Evolutionary conservation across 2,888 invertebrate species (phyloP).

Genomic region (Apamea anceps): DNA sequence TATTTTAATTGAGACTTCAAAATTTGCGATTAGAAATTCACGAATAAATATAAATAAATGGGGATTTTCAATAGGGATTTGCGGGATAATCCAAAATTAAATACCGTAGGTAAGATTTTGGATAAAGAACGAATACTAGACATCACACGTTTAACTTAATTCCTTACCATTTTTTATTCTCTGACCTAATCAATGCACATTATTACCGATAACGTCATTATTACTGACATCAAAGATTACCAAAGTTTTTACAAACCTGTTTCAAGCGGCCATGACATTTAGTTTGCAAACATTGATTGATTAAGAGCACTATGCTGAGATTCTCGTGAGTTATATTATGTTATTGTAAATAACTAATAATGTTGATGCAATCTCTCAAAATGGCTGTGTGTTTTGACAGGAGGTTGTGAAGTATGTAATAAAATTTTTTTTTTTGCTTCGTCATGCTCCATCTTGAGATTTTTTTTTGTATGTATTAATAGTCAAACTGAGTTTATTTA

Average conservation of each 20-base stretch:
- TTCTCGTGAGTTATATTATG: constrained; percentile 34
- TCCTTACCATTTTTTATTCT: neutral
- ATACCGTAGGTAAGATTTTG: neutral
- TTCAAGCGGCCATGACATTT: constrained; percentile 65
- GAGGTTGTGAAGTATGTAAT: constrained; percentile 35
- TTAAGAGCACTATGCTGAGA: constrained; percentile 54
- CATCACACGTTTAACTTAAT: neutral
- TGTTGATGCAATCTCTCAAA: constrained; percentile 44
- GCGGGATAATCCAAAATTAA: neutral
- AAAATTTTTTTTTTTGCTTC: neutral
- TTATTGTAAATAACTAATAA: constrained; percentile 42
- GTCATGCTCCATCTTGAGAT: neutral
- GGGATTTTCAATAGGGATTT: too few relatives aligned
- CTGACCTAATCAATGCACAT: constrained; percentile 25
- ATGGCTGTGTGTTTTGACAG: constrained; percentile 30
- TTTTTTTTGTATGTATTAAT: neutral
- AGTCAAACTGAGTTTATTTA: too few relatives aligned
- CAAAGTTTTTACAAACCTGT: constrained; percentile 53
- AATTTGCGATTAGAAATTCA: too few relatives aligned
- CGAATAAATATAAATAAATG: too few relatives aligned
- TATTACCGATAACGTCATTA: constrained; percentile 43
- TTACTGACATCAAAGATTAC: constrained; percentile 49
- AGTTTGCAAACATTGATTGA: constrained; percentile 66
- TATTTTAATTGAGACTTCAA: too few relatives aligned
- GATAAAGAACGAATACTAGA: neutral